Base-by-base conservation (phyloP, 2,797 vertebrate genomes). In the Enteromius argenteus region DNA sequence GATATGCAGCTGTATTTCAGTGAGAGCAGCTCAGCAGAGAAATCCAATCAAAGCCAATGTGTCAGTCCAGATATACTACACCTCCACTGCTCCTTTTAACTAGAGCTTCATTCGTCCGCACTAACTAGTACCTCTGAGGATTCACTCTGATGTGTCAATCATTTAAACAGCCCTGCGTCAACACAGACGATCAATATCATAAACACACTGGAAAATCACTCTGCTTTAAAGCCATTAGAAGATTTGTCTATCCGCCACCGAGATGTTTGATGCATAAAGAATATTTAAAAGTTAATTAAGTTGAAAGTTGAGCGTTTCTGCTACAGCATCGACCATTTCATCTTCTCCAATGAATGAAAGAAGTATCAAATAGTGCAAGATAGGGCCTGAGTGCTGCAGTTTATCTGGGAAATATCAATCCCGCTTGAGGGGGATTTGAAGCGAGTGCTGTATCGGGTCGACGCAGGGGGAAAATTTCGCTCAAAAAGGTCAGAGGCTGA, bases 401-500 rank as follows among this genome's bases (percentile, higher is more conserved):
- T 53, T 49, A 37, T 51, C 46, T 1, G 68, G 23, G 73, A 88
- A 86, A 90, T 62, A 90, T 84, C 84, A 84, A 66, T 86, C 64
- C 67, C 53, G 62, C 72, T 80, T 30, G 30, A 79, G 75, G 87
- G 74, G 82, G 67, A 5, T 81, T 73, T 84, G 81, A 91, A 76
- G 75, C 68, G 73, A 85, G 79, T 75, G 56, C 81, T 86, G 85
- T 87, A 84, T 88, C 83, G 71, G 88, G 87, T 88, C 90, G 81
- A 89, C 79, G 62, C 68, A 83, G 86, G 92, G 91, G 89, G 91
- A 93, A 94, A 92, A 93, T 95, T 95, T 91, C 93, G 91, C 90
- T 90, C 84, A 90, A 90, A 93, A 95, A 95, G 94, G 94, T 95
- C 94, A 94, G 10, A 83, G 75, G 88, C 92, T 95, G 94, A 95